Evolutionary conservation across 2,888 invertebrate genomes (phyloP), one percentile per base, ranked within the genome.

Genomic region (Hermaeophaga mercurialis): DNA sequence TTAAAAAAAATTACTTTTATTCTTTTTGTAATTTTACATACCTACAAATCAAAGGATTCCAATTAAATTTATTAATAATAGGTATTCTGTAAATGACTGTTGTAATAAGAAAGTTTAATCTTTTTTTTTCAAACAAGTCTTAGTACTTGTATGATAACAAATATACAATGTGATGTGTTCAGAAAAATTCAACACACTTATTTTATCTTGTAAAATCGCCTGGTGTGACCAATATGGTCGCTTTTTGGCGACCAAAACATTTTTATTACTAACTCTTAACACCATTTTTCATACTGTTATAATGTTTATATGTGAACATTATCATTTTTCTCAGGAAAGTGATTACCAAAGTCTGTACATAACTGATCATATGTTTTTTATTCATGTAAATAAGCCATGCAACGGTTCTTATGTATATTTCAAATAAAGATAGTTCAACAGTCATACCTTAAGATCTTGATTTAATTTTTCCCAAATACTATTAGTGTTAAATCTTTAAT

Each of bases 271-370:
- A 58, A 54, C 15, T 36, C 17, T 8, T 36, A 56, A 61, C 59
- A 57, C 45, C 58, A 43, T 48, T 56, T 59, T 56, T 43, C 43
- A 38, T 52, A 45, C 47, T 56, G 57, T 54, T 47, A 45, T 43
- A 54, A 41, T 57, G 48, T 62, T 61, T 63, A 61, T 62, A 61
- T 50, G 64, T 59, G 63, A 49, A 56, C 47, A 33, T 45, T 60
- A 58, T 64, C 50, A 64, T 70, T 69, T 36, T 69, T 65, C 70
- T 70, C 70, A 70, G 69, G 70, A 70, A 48, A 69, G 54, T 65
- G 62, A 59, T 57, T 62, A 70, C 70, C 69, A 69, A 70, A 70
- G 69, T 68, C 63, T 70, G 68, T 69, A 68, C 60, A 67, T 68
- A 68, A 65, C 61, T 62, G 55, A 61, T 66, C 61, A 61, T 67